phyloP scores from a whole-genome alignment of 2,888 invertebrate genomes.

The Metellina segmentata region DNA sequence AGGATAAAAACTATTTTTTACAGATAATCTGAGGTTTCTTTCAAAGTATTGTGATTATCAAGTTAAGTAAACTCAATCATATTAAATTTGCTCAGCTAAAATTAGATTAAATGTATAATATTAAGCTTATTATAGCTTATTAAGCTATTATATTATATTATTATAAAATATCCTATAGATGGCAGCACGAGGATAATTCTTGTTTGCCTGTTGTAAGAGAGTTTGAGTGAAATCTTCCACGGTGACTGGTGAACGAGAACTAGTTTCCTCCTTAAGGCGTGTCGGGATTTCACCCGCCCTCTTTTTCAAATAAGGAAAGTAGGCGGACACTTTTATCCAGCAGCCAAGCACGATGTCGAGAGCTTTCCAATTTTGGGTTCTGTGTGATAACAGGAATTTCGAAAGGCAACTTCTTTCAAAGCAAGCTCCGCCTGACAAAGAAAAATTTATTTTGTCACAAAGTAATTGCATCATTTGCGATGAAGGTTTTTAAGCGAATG shows the following conservation, averaged over 20 bases:
- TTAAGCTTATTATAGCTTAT: no score
- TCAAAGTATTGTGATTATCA: no score
- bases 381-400: background rate
- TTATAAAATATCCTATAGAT: slow-evolving; percentile 33
- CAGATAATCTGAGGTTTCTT: no score
- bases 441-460: no score
- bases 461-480: no score
- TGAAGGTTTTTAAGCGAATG: no score
- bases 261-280: slow-evolving; percentile 46
- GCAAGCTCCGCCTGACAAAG: no score
- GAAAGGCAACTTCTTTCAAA: background rate
- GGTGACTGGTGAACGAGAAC: slow-evolving; percentile 38
- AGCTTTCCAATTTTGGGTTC: background rate
- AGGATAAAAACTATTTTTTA: no score
- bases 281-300: slow-evolving; percentile 17
- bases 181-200: slow-evolving; percentile 55
- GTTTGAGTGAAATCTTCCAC: background rate
- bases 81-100: no score
- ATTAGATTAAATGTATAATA: no score
- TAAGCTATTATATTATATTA: no score
- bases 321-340: slow-evolving; percentile 40
- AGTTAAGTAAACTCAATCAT: no score
- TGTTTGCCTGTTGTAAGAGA: background rate
- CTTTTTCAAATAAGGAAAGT: slow-evolving; percentile 68
- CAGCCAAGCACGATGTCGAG: background rate